phyloP scores from a whole-genome alignment of 2,888 invertebrate species.

The Mesorhabditis sp. region DNA sequence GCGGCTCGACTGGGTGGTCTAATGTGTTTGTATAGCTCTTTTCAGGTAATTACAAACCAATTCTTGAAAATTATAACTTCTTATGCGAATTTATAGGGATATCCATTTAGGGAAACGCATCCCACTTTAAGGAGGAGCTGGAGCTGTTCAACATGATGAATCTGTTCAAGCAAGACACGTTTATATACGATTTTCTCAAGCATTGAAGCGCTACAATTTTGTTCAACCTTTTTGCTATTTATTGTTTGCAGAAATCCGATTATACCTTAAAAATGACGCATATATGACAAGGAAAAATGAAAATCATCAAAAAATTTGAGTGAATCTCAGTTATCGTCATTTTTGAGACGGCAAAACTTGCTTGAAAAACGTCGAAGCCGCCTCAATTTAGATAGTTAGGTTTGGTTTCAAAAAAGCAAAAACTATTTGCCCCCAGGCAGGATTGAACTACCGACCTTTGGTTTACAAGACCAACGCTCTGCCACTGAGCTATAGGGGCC shows the following conservation, averaged over 20 bases:
- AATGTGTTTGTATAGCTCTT: conserved; percentile 4
- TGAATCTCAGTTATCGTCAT: not conserved
- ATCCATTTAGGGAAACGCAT: not conserved
- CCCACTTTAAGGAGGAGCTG: not conserved
- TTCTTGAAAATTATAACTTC: no score
- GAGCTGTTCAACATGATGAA: conserved; percentile 4
- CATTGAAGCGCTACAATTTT: not conserved
- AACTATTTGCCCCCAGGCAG: not conserved
- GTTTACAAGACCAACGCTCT: conserved; percentile 6
- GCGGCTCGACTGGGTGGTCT: not conserved
- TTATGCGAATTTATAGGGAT: not conserved
- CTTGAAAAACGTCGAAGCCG: not conserved
- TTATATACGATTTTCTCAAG: not conserved
- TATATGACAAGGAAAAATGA: no score
- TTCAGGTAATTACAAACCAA: not conserved
- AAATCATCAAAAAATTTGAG: no score
- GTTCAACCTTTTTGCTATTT: no score
- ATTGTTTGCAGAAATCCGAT: no score
- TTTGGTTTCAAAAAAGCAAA: not conserved
- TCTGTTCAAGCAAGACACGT: not conserved
- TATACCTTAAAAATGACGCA: no score
- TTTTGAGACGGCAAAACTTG: not conserved
- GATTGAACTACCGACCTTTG: conserved; percentile 6
- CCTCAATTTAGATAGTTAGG: no score
- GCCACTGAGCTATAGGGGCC: conserved; percentile 6